These are phyloP conservation scores for Sisyra terminalis DNA, from an alignment of 2,888 invertebrate genomes.

Conservation along the genomic window DNA sequence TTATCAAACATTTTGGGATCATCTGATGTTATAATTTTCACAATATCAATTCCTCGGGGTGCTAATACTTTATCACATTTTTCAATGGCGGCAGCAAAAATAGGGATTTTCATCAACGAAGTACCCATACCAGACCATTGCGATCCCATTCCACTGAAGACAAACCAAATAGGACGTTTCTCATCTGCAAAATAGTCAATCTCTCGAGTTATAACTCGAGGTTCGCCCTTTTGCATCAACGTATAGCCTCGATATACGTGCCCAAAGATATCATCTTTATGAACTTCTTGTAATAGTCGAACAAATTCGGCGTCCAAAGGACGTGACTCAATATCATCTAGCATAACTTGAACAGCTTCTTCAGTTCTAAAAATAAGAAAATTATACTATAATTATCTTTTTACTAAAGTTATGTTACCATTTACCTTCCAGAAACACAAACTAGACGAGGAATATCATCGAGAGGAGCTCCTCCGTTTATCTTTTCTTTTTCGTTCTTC, in stretches of 20 bases:
- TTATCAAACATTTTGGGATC: slow-evolving; percentile 48
- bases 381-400: background rate
- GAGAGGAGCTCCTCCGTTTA: slow-evolving; percentile 39
- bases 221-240: slow-evolving; percentile 23
- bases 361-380: slow-evolving; percentile 38
- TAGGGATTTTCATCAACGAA: slow-evolving; percentile 44
- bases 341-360: slow-evolving; percentile 47
- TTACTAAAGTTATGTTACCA: background rate
- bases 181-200: slow-evolving; percentile 43
- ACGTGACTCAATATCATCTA: slow-evolving; percentile 42
- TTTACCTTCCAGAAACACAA: slow-evolving; percentile 44
- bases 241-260: slow-evolving; percentile 48
- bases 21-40: slow-evolving; percentile 39
- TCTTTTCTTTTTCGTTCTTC: slow-evolving; percentile 39
- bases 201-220: slow-evolving; percentile 27
- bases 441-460: slow-evolving; percentile 59
- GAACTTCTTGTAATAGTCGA: slow-evolving; percentile 40
- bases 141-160: slow-evolving; percentile 61
- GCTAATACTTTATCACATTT: slow-evolving; percentile 43
- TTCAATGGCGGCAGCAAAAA: slow-evolving; percentile 44
- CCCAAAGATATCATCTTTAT: slow-evolving; percentile 24
- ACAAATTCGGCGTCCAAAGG: slow-evolving; percentile 44
- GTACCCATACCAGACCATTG: slow-evolving; percentile 57
- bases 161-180: slow-evolving; percentile 46
- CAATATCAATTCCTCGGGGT: slow-evolving; percentile 46